Evolutionary conservation across 1,140 invertebrate genomes (phyloP).

Genomic region (Euglossa dilemma): DNA sequence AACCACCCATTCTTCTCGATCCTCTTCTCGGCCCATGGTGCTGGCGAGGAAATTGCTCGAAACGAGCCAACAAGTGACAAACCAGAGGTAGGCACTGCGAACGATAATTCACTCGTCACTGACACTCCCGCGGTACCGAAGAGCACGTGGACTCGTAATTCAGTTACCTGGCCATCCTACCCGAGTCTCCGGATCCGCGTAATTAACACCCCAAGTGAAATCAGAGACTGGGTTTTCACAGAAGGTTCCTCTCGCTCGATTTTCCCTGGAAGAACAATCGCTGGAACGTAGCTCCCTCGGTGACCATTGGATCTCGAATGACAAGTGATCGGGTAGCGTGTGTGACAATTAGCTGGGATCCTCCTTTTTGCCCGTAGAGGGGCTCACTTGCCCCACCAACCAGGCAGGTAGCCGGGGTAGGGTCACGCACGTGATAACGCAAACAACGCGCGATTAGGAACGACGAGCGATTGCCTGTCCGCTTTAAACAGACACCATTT

Average conservation of each 20-base stretch:
- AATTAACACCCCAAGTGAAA: slow-evolving; percentile 37
- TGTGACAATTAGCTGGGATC: slow-evolving; percentile 74
- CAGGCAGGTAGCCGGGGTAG: background rate
- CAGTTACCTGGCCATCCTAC: slow-evolving; percentile 39
- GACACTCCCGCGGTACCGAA: too few species aligned
- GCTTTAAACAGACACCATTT: background rate
- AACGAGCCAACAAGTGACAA: background rate
- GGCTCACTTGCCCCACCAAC: slow-evolving; percentile 35
- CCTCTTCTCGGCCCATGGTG: background rate
- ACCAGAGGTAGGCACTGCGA: background rate
- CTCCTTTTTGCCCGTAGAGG: slow-evolving; percentile 69
- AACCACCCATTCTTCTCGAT: slow-evolving; percentile 84
- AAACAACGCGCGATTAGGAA: slow-evolving; percentile 32
- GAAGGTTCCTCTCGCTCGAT: background rate
- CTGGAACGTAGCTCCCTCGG: slow-evolving; percentile 37
- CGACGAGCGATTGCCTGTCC: slow-evolving; percentile 16
- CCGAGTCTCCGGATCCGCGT: background rate
- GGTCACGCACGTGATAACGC: slow-evolving; percentile 38
- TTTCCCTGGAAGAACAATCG: slow-evolving; percentile 40
- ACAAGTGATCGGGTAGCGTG: slow-evolving; percentile 73
- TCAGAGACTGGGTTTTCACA: slow-evolving; percentile 10
- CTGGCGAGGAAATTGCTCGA: background rate
- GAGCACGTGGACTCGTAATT: too few species aligned
- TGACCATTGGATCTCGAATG: slow-evolving; percentile 72
- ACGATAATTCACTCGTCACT: slow-evolving; percentile 8